These are phyloP conservation scores for Brachypteracias leptosomus DNA, from an alignment of 2,113 vertebrate species.

Conservation along the genomic window DNA sequence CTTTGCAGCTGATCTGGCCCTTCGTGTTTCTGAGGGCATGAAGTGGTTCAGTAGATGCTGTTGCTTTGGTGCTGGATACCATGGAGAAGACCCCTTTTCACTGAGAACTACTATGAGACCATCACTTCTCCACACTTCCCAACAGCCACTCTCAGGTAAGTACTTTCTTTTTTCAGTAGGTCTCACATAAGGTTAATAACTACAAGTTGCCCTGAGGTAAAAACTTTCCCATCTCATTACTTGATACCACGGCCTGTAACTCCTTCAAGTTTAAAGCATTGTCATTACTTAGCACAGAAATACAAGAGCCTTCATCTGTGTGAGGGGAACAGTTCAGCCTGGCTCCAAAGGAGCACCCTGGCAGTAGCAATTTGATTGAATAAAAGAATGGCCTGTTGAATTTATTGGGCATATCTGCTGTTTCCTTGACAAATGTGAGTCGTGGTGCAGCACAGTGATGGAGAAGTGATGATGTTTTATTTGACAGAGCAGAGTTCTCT, in stretches of 20 bases:
- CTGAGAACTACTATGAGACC: background rate
- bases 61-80: background rate
- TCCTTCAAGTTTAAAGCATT: background rate
- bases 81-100: background rate
- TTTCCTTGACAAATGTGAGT: slow-evolving; percentile 38
- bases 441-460: slow-evolving; percentile 2
- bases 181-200: background rate
- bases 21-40: background rate
- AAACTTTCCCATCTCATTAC: background rate
- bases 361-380: background rate
- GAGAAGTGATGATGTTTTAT: background rate
- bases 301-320: background rate
- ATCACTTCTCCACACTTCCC: background rate
- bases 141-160: background rate
- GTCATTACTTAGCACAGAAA: background rate
- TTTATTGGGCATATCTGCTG: slow-evolving; percentile 43
- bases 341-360: background rate
- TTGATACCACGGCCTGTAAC: background rate
- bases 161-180: background rate
- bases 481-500: slow-evolving; percentile 19
- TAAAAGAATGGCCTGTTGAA: slow-evolving; percentile 2
- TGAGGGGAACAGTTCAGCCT: background rate
- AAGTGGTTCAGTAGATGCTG: background rate
- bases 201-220: background rate
- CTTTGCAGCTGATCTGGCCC: background rate